Evolutionary conservation across 2,888 invertebrate species (phyloP).

Genomic region (Orthonevra nobilis): DNA sequence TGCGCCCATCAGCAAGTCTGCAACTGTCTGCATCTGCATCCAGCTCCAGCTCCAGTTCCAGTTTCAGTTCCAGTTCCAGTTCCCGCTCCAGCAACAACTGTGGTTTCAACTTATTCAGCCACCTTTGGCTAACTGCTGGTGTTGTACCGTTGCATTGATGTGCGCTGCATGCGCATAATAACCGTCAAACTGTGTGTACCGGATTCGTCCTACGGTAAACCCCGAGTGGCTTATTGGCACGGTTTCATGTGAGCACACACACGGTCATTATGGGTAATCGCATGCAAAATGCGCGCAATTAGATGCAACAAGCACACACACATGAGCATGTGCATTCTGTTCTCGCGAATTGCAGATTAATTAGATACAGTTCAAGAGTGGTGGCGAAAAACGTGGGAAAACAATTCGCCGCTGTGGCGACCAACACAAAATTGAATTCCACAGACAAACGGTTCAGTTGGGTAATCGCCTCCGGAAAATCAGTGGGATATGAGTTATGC

Average conservation of each 20-base stretch:
- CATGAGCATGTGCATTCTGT: neutral
- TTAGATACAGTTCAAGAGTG: slow-evolving; percentile 61
- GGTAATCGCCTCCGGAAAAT: slow-evolving; percentile 43
- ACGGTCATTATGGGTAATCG: slow-evolving; percentile 62
- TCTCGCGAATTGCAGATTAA: slow-evolving; percentile 46
- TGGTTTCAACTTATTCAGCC: slow-evolving; percentile 49
- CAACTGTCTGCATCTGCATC: slow-evolving; percentile 43
- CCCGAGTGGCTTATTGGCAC: slow-evolving; percentile 61
- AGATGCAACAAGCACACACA: slow-evolving; percentile 43
- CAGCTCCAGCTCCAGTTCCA: too few species aligned
- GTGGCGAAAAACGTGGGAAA: slow-evolving; percentile 70
- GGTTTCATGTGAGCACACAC: slow-evolving; percentile 45
- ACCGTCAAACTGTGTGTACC: slow-evolving; percentile 57
- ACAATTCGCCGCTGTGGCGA: slow-evolving; percentile 46
- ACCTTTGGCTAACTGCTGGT: slow-evolving; percentile 29
- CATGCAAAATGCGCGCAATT: slow-evolving; percentile 62
- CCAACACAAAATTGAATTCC: slow-evolving; percentile 60
- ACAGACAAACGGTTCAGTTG: slow-evolving; percentile 51
- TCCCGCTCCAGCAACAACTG: too few species aligned
- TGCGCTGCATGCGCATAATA: slow-evolving; percentile 33
- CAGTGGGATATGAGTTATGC: slow-evolving; percentile 33
- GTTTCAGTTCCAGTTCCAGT: too few species aligned
- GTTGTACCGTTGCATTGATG: slow-evolving; percentile 32
- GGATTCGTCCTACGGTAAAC: slow-evolving; percentile 53
- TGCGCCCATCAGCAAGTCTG: slow-evolving; percentile 62